Evolutionary conservation across 2,888 invertebrate genomes (phyloP).

Genomic region (Ormyrus rosae): DNA sequence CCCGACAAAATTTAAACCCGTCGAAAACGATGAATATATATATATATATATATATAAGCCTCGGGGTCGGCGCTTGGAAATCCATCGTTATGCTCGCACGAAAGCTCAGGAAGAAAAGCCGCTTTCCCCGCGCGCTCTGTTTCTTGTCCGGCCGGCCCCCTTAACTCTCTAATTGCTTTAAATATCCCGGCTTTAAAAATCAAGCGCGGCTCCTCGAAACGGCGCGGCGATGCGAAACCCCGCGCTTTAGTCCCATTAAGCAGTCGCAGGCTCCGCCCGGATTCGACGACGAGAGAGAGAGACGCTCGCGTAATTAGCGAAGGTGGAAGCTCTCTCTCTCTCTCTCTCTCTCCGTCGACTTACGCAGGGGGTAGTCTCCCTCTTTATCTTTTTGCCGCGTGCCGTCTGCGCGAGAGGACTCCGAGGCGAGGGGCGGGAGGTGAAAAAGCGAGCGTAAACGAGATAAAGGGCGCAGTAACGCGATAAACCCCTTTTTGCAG

Average conservation of each 20-base stretch:
- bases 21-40: constrained; percentile 42
- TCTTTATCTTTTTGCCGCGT: too few relatives aligned
- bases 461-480: not conserved
- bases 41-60: constrained; percentile 31
- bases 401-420: too few relatives aligned
- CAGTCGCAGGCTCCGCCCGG: not conserved
- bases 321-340: constrained; percentile 11
- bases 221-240: constrained; percentile 15
- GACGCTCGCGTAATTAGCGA: constrained; percentile 32
- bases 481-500: not conserved
- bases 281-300: constrained; percentile 1
- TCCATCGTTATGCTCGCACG: constrained; percentile 39
- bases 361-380: too few relatives aligned
- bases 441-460: not conserved
- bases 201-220: not conserved
- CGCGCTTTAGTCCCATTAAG: constrained; percentile 33
- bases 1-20: constrained; percentile 18
- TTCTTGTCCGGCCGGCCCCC: not conserved
- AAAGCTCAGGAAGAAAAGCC: constrained; percentile 39
- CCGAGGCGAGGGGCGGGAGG: too few relatives aligned
- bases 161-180: constrained; percentile 43
- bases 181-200: constrained; percentile 44
- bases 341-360: not conserved
- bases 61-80: not conserved
- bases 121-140: constrained; percentile 23